Evolutionary conservation across 2,113 vertebrate genomes (phyloP), one percentile per base, ranked within the genome.

Genomic region (Crotalus viridis): DNA sequence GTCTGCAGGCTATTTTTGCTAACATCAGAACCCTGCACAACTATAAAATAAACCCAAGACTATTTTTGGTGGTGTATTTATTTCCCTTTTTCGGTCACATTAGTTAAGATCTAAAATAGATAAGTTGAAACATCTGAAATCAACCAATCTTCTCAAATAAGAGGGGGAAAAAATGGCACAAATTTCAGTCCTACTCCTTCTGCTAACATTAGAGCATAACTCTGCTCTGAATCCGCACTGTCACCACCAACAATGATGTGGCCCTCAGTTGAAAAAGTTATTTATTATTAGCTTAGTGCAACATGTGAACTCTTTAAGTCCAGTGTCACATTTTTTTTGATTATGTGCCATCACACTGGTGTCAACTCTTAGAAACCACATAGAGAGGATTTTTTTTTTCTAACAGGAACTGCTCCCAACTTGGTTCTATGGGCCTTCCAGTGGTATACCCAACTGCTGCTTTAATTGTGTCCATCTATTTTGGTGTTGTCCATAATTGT

Each of bases 151-250:
- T 21, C 33, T 33, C 33, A 88, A 95, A 93, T 85, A 57, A 85
- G 87, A 95, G 93, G 95, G 46, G 46, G 2, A 90, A 89, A 91
- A 46, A 90, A 89, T 93, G 21, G 91, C 87, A 85, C 33, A 85
- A 39, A 21, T 61, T 81, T 81, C n/a, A 39, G 33, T 19, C 6
- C 33, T 81, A 21, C 69, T 39, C n/a, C 19, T 81, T 81, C 33
- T 39, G 33, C 15, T 81, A 81, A 81, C 17, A 39, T 81, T 81
- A 81, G 6, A 81, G 33, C 33, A 81, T 81, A 17, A 39, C 33
- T 81, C 69, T 81, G 69, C 17, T 15, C 69, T 81, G 33, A 81
- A 81, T 81, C 17, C 21, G 17, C 69, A 81, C 7, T 17, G 8
- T 7, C 5, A 33, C 2, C 17, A 81, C 17, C 69, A 81, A 33